Base-by-base conservation (phyloP, 1,140 invertebrate genomes). In the Drosophila pallidifrons region DNA sequence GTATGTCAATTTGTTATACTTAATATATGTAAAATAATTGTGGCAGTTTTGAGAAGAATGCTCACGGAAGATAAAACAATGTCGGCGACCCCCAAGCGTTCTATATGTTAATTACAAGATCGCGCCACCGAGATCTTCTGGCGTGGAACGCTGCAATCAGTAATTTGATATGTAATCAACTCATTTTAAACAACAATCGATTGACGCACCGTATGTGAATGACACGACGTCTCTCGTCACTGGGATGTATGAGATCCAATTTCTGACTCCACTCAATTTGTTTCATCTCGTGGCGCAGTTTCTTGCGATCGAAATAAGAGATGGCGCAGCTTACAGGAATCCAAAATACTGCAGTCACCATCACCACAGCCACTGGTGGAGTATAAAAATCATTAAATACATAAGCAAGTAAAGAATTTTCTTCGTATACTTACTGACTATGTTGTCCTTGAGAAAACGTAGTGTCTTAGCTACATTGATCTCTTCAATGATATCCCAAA, bases 401-500 rank as follows among this genome's bases (percentile, higher is more conserved):
- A 16, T 3, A 41, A 13, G 0, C 13, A 45, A 41, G 8, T 10
- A 11, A 38, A 8, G 10, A 16, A 3, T n/a, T 11, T 7, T n/a
- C n/a, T 20, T 10, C 1, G 7, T 15, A 25, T 64, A 92, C 92
- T 91, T 88, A 46, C 98, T 97, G 8, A 98, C 96, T 91, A 98
- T 96, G 88, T 98, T 98, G 91, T 98, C 97, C 82, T 96, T 95
- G 35, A 98, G 93, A 91, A 98, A 98, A 69, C 96, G 93, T 76
- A 98, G 94, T 10, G 98, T 97, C 92, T 97, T 98, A 86, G 98
- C 98, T 41, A 98, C 98, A 88, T 98, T 98, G 38, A 98, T 98
- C 83, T 98, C 98, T 93, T 99, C 98, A 57, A 99, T 98, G 28
- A 99, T 98, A 91, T 98, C 97, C 98, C 98, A 99, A 92, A 99